These are phyloP conservation scores for Automeris io DNA, from an alignment of 2,888 invertebrate species.

Conservation along the genomic window DNA sequence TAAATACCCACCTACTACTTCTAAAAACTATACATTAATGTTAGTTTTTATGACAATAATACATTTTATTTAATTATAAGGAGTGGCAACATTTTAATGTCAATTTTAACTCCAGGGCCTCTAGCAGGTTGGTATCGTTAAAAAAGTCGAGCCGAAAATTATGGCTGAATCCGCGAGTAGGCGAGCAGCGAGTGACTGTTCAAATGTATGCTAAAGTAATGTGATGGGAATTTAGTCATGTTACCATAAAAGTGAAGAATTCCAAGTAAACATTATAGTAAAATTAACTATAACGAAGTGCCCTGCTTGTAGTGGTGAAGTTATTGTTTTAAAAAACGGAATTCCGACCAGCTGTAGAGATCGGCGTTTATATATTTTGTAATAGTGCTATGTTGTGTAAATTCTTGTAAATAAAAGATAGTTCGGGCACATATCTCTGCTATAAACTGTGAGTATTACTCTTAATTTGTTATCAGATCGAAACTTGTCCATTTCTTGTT, in stretches of 20 bases:
- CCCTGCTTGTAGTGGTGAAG: conserved; percentile 28
- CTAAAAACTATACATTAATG: too few relatives aligned
- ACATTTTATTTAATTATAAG: conserved; percentile 13
- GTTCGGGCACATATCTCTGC: background rate
- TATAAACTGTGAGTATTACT: conserved; percentile 4
- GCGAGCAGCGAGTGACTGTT: conserved; percentile 19
- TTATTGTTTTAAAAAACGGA: conserved; percentile 14
- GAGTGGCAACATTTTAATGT: background rate
- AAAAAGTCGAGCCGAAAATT: conserved; percentile 6
- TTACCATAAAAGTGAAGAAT: conserved; percentile 5
- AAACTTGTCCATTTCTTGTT: background rate
- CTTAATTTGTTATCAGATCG: background rate
- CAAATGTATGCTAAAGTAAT: conserved; percentile 41
- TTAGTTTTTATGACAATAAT: too few relatives aligned
- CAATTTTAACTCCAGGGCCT: background rate
- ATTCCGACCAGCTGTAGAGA: conserved; percentile 32
- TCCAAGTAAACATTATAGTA: conserved; percentile 17
- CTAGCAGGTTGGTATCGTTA: conserved; percentile 12
- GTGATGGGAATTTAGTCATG: conserved; percentile 33
- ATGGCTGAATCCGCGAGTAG: conserved; percentile 6
- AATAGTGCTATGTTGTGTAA: conserved; percentile 7
- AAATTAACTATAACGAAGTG: conserved; percentile 23
- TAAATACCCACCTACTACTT: too few relatives aligned
- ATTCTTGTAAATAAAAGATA: conserved; percentile 4
- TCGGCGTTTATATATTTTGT: conserved; percentile 39